Evolutionary conservation across 2,888 invertebrate species (phyloP), one percentile per base, ranked within the genome.

Genomic region (Bruchidius siliquastri): DNA sequence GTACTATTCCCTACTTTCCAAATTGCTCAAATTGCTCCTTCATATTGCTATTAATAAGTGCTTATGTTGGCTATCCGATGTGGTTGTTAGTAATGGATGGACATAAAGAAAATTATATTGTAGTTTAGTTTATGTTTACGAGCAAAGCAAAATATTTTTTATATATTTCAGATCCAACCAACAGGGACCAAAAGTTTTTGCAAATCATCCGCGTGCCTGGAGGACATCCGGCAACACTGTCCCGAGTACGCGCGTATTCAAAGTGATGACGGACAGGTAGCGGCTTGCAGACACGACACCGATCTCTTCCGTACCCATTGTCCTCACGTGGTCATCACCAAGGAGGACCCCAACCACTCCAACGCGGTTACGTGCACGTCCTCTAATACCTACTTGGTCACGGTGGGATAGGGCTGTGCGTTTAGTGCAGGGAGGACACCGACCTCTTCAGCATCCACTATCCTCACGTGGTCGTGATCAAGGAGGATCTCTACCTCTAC

Each of bases 291-390:
- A 67, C 72, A 78, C 8, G 72, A 75, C 75, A 84, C 87, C 0
- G 78, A 81, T 2, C 80, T 84, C 26, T 87, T 88, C 82, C 86
- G 87, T 74, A 78, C 80, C 20, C 80, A 84, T 6, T 88, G 88
- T 76, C 88, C 88, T 2, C 81, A 83, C 20, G 87, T 88, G 8
- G 86, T 87, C 78, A 83, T 84, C 69, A 86, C 86, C 3, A 49
- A 49, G 49, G 49, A 49, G 18, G 87, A 86, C 75, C 86, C 85
- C 76, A 87, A 87, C 73, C 30, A 68, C 21, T 81, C 82, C 13
- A 85, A 84, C 75, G 83, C 84, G 0, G 85, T 85, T 75, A 84
- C 84, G 20, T 88, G 88, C 70, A 75, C 69, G 49, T 73, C 75
- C 6, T 78, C 78, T 21, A 75, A 79, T 30, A 77, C 79, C 0